These are phyloP conservation scores for Papilio polytes DNA, from an alignment of 1,140 invertebrate species.

Conservation along the genomic window DNA sequence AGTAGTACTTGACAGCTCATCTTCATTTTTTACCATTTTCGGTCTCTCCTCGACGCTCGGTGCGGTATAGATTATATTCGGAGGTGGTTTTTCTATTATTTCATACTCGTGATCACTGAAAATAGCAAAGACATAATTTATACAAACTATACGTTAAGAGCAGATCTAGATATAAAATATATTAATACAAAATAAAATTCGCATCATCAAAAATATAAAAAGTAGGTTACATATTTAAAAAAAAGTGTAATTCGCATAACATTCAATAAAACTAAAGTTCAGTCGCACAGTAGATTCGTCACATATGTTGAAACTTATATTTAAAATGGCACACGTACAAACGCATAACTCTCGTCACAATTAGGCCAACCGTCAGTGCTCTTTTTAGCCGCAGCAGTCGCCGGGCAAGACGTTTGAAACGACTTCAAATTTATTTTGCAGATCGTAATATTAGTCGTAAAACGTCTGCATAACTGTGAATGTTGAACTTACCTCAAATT, in stretches of 20 bases:
- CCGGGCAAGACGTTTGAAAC: constrained; percentile 64
- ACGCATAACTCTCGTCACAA: constrained; percentile 71
- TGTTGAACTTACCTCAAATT: constrained; percentile 74
- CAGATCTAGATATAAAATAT: constrained; percentile 9
- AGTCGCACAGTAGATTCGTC: constrained; percentile 63
- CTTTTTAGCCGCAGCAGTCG: constrained; percentile 79
- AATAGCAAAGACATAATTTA: constrained; percentile 45
- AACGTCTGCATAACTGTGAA: constrained; percentile 56
- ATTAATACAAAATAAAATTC: constrained; percentile 32
- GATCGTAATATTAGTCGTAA: constrained; percentile 63
- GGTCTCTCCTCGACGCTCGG: constrained; percentile 67
- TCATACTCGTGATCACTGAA: constrained; percentile 95
- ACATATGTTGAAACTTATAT: constrained; percentile 74
- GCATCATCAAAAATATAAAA: constrained; percentile 30
- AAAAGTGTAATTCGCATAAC: constrained; percentile 48
- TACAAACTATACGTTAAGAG: too few species aligned
- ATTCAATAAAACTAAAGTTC: constrained; percentile 45
- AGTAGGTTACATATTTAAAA: constrained; percentile 8
- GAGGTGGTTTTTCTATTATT: constrained; percentile 86
- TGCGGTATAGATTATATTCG: constrained; percentile 69
- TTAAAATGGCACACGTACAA: constrained; percentile 69
- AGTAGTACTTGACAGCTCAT: constrained; percentile 80
- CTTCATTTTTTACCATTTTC: constrained; percentile 69
- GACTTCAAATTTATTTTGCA: constrained; percentile 64
- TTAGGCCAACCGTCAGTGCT: constrained; percentile 78